Conservation (phyloP, 2,113 vertebrate species). For the Apodemus sylvaticus region DNA sequence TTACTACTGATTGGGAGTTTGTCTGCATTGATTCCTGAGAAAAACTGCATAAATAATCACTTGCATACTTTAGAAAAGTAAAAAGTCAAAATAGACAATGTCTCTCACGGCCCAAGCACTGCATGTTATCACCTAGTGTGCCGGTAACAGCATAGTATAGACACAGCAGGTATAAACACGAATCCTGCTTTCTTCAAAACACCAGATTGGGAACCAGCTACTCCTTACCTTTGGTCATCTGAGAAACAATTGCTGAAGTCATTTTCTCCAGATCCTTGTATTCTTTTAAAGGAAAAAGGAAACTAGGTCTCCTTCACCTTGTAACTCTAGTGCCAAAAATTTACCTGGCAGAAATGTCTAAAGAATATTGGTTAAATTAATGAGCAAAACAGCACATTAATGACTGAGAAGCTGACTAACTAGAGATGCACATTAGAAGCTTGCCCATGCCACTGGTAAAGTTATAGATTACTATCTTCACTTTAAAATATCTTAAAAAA, state of each 20-base stretch:
- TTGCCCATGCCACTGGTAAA: neutral
- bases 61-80: neutral
- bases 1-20: neutral
- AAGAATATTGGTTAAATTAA: slow-evolving; percentile 9
- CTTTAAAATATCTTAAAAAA: neutral
- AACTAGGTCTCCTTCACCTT: neutral
- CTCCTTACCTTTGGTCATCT: neutral
- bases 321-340: neutral
- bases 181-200: neutral
- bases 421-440: neutral
- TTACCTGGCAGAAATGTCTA: neutral
- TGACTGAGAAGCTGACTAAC: neutral
- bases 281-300: neutral
- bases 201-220: neutral
- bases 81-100: neutral
- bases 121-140: neutral
- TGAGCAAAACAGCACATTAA: neutral
- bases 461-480: neutral
- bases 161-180: neutral
- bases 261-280: neutral
- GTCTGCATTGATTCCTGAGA: neutral
- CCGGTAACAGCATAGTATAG: neutral
- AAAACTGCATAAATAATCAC: neutral
- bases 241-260: neutral
- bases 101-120: neutral